phyloP scores from a whole-genome alignment of 2,113 vertebrate genomes.

The Atlantisia rogersi region DNA sequence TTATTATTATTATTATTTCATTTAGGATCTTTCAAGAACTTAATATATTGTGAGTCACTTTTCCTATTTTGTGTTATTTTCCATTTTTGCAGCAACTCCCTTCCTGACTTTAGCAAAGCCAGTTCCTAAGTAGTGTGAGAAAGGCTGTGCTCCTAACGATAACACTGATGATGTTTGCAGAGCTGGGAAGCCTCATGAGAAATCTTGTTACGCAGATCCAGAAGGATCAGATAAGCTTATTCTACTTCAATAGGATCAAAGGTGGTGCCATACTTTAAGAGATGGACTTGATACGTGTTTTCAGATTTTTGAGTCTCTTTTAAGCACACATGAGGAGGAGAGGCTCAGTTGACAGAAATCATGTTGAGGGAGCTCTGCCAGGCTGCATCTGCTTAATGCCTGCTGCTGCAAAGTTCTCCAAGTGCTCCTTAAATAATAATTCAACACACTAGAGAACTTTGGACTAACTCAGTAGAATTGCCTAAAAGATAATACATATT shows the following conservation, averaged over 20 bases:
- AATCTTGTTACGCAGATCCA: slow-evolving; percentile 8
- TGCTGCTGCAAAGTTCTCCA: not conserved
- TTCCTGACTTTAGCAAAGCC: slow-evolving; percentile 46
- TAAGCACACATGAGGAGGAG: not conserved
- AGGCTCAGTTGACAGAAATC: not conserved
- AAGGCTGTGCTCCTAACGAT: slow-evolving; percentile 33
- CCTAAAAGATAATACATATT: not conserved
- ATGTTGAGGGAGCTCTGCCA: not conserved
- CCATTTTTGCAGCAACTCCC: slow-evolving; percentile 26
- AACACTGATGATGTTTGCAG: slow-evolving; percentile 36
- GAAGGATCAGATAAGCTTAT: slow-evolving; percentile 20
- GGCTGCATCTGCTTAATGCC: not conserved
- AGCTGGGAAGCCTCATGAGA: slow-evolving; percentile 1
- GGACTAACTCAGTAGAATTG: not conserved
- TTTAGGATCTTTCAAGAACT: not conserved
- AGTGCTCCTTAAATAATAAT: not conserved
- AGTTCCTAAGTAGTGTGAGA: slow-evolving; percentile 45
- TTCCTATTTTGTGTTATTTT: slow-evolving; percentile 38
- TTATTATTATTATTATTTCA: not conserved
- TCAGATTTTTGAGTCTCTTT: not conserved
- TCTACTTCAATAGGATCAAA: not conserved
- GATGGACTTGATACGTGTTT: not conserved
- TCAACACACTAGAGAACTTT: not conserved
- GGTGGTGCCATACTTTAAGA: not conserved
- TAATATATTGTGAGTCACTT: slow-evolving; percentile 39